Evolutionary conservation across 2,888 invertebrate genomes (phyloP), one percentile per base, ranked within the genome.

Genomic region (Ectemnius cavifrons): DNA sequence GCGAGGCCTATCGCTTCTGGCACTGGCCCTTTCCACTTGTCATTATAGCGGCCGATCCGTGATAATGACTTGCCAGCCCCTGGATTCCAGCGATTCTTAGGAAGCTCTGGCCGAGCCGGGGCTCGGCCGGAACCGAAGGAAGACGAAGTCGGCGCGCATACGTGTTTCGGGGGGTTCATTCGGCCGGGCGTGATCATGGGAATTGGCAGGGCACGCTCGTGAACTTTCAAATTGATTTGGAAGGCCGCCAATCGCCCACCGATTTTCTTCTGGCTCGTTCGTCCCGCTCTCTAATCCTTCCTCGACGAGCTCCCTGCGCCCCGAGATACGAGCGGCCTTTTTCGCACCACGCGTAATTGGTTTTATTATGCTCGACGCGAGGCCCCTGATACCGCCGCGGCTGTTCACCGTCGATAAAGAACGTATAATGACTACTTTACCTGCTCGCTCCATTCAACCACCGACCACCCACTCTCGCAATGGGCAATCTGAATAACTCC

Each of bases 151-250:
- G 63, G 52, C 13, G 47, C 8, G 20, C 28, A 4, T 45, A 49
- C 67, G 71, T 67, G 37, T 37, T 37, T 6, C 8, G 37, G 37
- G 37, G 37, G 60, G 46, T 66, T 73, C 59, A 52, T 66, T 57
- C 63, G 58, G 28, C 82, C 82, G 76, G 83, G 80, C 37, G 37
- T 37, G 37, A 85, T 85, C 85, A 60, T 85, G 49, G 47, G 64
- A 71, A 74, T 57, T 58, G 73, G 81, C 75, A 77, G 75, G 78
- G 82, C 84, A 81, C 75, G 74, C 78, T 80, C 81, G 82, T 82
- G 84, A 89, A 89, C 87, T 90, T 90, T 89, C 87, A 89, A 90
- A 90, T 90, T 89, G 89, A 89, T 90, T 90, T 90, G 90, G 90
- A 89, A 82, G 80, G 79, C 77, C 80, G 90, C 90, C 90, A 90